phyloP scores from a whole-genome alignment of 2,113 vertebrate genomes.

The Poecilia latipinna region DNA sequence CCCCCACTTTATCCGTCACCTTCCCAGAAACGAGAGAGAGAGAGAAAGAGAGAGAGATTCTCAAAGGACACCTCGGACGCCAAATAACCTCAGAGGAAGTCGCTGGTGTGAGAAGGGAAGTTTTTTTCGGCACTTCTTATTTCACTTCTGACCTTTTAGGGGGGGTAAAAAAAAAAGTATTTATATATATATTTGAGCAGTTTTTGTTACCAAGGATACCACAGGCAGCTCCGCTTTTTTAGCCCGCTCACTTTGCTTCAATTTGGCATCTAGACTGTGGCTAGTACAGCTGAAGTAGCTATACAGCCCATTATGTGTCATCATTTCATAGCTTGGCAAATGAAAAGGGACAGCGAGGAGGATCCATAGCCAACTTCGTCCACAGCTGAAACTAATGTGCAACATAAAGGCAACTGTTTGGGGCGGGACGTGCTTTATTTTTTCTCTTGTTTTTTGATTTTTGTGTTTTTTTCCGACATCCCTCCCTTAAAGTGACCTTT shows the following conservation, averaged over 20 bases:
- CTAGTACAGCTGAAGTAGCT: conserved; percentile 41
- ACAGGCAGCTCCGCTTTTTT: conserved; percentile 41
- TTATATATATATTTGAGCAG: not conserved
- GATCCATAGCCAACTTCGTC: conserved; percentile 32
- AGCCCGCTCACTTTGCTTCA: conserved; percentile 36
- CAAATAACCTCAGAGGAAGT: conserved; percentile 53
- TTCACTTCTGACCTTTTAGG: conserved; percentile 69
- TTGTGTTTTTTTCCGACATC: not conserved
- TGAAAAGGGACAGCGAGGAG: conserved; percentile 47
- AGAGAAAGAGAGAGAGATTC: not conserved
- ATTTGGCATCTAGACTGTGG: conserved; percentile 46
- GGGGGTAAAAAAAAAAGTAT: conserved; percentile 19
- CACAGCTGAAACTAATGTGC: conserved; percentile 9
- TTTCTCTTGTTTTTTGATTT: too few species aligned
- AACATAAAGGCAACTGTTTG: conserved; percentile 20
- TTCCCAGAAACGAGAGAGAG: conserved; percentile 26
- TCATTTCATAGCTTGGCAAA: conserved; percentile 46
- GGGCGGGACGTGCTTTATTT: not conserved
- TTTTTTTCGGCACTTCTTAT: conserved; percentile 41
- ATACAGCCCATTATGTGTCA: conserved; percentile 46
- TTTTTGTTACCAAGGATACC: conserved; percentile 69
- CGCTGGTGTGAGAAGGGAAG: conserved; percentile 41
- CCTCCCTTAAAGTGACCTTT: conserved; percentile 50
- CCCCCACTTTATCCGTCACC: conserved; percentile 45
- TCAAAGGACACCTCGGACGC: conserved; percentile 50